These are phyloP conservation scores for Eptesicus fuscus DNA, from an alignment of 2,113 vertebrate genomes.

Conservation along the genomic window DNA sequence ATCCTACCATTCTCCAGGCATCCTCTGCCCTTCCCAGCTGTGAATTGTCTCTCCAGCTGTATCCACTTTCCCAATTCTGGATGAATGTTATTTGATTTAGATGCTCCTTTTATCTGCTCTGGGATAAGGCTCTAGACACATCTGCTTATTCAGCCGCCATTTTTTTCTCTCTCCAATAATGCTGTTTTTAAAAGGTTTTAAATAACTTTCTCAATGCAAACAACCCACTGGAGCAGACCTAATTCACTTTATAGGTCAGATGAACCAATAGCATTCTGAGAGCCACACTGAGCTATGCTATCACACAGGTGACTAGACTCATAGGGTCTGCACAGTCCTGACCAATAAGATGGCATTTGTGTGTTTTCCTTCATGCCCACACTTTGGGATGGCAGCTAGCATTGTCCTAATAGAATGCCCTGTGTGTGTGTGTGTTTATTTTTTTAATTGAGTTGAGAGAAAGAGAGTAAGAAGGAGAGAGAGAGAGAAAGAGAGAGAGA, in stretches of 20 bases:
- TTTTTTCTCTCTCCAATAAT: conserved; percentile 11
- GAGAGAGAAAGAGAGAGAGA: not conserved
- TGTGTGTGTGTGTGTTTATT: not conserved
- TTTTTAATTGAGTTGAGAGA: not conserved
- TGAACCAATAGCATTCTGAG: not conserved
- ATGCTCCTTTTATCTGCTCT: no score
- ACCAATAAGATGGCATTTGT: not conserved
- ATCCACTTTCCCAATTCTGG: no score
- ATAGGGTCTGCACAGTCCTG: not conserved
- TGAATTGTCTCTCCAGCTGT: no score
- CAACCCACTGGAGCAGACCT: conserved; percentile 51
- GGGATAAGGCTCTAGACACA: no score
- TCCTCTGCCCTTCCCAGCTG: no score
- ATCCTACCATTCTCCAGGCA: no score
- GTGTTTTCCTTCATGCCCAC: not conserved
- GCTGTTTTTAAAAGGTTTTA: conserved; percentile 69
- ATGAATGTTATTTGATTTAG: no score
- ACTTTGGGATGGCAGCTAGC: not conserved
- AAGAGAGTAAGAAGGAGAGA: not conserved
- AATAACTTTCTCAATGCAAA: conserved; percentile 64
- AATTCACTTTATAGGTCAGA: conserved; percentile 60
- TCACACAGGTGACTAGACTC: not conserved
- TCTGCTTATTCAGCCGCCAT: no score
- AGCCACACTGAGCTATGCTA: not conserved
- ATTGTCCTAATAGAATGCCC: not conserved